Base-by-base conservation (phyloP, 2,113 vertebrate species). In the Gnathonemus longibarbis region DNA sequence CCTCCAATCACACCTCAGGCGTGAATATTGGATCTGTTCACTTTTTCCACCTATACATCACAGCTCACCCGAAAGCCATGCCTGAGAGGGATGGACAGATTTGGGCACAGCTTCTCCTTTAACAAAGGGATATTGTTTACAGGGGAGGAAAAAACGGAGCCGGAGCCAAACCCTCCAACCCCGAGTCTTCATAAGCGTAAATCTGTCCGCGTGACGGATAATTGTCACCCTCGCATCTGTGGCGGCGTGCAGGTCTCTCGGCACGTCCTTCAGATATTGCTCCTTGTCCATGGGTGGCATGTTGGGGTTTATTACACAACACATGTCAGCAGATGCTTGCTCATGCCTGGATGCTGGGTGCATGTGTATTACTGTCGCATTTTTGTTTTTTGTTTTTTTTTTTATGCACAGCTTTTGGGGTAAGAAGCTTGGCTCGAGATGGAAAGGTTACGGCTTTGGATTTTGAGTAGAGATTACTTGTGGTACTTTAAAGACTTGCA, bases 101-200 rank as follows among this genome's bases (percentile, higher is more conserved):
- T 31, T 49, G 3, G 46, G 74, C 19, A 24, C 39, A 31, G 49
- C 4, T 27, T 27, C 24, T 31, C 17, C 31, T 21, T 27, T 48
- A 80, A 77, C 88, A 39, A 46, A 52, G n/a, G 62, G 74, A 24
- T 39, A 74, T 89, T n/a, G 62, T 89, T 89, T 77, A 31, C 74
- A 42, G 74, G 74, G 1, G 45, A 48, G 27, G 27, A 0, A 85
- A 39, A 52, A 42, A 11, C 31, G 3, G 27, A 49, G n/a, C 45
- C 1, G 1, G 45, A 86, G 86, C 74, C 52, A 87, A 58, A 15
- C 4, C 49, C 49, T 58, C 7, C 49, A 39, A 31, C 8, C 86
- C 13, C 39, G 50, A 39, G 27, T 50, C 50, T 50, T 27, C 86
- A 24, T 53, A 24, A 35, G 31, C 52, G 7, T 87, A 56, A 56